These are phyloP conservation scores for Tinea semifulvella DNA, from an alignment of 2,888 invertebrate genomes.

Conservation along the genomic window DNA sequence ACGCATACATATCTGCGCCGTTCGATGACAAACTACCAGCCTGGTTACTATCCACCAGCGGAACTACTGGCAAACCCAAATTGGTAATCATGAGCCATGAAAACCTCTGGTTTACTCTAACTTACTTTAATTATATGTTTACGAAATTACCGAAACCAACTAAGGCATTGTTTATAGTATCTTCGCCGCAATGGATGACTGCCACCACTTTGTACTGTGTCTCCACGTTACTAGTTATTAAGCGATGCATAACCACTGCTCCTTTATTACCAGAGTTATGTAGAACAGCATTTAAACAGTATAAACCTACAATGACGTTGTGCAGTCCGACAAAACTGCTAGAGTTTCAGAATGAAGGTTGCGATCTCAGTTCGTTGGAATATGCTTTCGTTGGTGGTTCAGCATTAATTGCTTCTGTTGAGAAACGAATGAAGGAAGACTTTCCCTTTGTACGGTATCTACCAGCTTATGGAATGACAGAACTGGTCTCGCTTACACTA, in stretches of 20 bases:
- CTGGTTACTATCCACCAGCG: conserved; percentile 8
- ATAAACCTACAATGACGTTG: background rate
- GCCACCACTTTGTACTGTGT: background rate
- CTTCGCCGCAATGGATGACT: conserved; percentile 6
- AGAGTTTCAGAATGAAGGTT: background rate
- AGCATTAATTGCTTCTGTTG: background rate
- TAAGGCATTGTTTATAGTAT: background rate
- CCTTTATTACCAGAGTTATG: background rate
- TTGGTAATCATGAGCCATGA: background rate
- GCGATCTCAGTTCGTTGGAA: background rate
- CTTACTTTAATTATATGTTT: background rate
- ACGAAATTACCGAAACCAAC: background rate
- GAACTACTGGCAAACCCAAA: background rate
- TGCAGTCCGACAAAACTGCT: background rate
- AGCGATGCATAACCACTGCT: background rate
- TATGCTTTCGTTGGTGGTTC: background rate
- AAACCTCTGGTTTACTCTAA: background rate
- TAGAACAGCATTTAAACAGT: background rate
- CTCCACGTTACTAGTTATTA: background rate
- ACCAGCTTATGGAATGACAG: conserved; percentile 11
- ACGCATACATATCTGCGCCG: background rate
- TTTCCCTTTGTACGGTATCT: background rate
- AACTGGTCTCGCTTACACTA: background rate
- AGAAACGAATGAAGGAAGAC: background rate
- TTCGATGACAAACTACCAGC: background rate